Percentiles rank a stretch among this genome's conserved stretches.
Conservation (phyloP, 2,113 vertebrate genomes). For the Ptyas mucosa region DNA sequence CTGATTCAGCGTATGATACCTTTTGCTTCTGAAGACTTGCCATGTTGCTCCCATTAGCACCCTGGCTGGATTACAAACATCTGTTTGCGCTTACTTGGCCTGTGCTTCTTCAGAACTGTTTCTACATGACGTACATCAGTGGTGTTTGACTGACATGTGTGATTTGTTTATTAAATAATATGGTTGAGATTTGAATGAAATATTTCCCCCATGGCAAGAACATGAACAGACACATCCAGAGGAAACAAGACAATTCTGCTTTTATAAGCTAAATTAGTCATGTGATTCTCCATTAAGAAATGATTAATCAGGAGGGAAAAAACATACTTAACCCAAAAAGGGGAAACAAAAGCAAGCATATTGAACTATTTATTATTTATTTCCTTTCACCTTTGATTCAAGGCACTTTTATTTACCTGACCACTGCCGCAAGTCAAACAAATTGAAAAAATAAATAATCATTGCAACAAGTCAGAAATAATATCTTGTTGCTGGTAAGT, state of each 20-base stretch:
- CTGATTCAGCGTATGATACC: constrained; percentile 33
- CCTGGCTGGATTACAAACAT: constrained; percentile 60
- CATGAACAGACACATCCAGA: not conserved
- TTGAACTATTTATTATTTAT: not conserved
- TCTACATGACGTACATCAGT: constrained; percentile 56
- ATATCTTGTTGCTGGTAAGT: not conserved
- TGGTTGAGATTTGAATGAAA: constrained; percentile 48
- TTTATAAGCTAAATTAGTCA: not conserved
- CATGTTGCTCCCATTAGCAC: constrained; percentile 51
- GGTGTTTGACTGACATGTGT: constrained; percentile 29
- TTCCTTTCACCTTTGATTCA: not conserved
- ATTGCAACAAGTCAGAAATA: not conserved
- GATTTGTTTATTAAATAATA: constrained; percentile 49
- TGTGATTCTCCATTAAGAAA: not conserved
- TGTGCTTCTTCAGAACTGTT: constrained; percentile 62
- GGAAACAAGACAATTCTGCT: not conserved
- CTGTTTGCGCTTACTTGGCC: constrained; percentile 68
- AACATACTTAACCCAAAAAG: not conserved
- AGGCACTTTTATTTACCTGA: not conserved
- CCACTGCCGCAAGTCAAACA: not conserved
- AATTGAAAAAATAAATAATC: not conserved
- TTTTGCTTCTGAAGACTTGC: constrained; percentile 63
- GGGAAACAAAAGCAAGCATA: not conserved
- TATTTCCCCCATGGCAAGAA: not conserved
- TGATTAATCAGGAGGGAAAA: not conserved